Evolutionary conservation across 2,888 invertebrate species (phyloP).

Genomic region (Drosophila demipolita): DNA sequence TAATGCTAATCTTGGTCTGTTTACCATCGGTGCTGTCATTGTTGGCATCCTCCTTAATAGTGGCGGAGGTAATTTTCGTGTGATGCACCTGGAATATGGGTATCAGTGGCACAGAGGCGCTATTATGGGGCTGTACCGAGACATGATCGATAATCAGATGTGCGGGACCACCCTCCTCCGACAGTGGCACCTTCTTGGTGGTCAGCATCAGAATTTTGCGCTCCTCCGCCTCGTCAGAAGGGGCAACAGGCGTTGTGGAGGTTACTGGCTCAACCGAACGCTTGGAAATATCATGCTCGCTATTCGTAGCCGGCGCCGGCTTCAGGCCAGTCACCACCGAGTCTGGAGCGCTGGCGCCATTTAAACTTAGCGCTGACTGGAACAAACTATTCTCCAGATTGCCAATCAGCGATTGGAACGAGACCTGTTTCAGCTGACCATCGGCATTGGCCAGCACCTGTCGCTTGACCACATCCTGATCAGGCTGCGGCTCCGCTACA

Average conservation of each 20-base stretch:
- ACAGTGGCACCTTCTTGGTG: conserved; percentile 70
- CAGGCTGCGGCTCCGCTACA: conserved; percentile 28
- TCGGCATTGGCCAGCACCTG: conserved; percentile 64
- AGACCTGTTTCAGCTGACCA: conserved; percentile 72
- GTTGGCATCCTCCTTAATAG: conserved; percentile 63
- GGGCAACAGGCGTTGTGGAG: background rate
- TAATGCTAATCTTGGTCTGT: conserved; percentile 74
- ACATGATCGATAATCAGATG: conserved; percentile 83
- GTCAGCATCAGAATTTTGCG: conserved; percentile 71
- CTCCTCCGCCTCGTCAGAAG: conserved; percentile 34
- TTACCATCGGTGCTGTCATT: conserved; percentile 63
- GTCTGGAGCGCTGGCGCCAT: conserved; percentile 64
- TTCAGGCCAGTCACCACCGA: conserved; percentile 56
- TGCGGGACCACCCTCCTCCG: conserved; percentile 62
- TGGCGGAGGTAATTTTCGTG: conserved; percentile 69
- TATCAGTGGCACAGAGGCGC: conserved; percentile 60
- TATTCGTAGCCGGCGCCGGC: conserved; percentile 23
- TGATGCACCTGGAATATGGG: conserved; percentile 79
- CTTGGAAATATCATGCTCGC: conserved; percentile 51
- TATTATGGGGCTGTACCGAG: conserved; percentile 72
- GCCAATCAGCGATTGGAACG: conserved; percentile 79
- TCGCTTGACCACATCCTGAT: conserved; percentile 71
- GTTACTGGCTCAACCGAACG: conserved; percentile 46
- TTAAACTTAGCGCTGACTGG: conserved; percentile 77
- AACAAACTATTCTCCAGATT: conserved; percentile 80